Conservation (phyloP, 37 sponge, comb jelly and placozoan species). For the Hormiphora californensis region DNA sequence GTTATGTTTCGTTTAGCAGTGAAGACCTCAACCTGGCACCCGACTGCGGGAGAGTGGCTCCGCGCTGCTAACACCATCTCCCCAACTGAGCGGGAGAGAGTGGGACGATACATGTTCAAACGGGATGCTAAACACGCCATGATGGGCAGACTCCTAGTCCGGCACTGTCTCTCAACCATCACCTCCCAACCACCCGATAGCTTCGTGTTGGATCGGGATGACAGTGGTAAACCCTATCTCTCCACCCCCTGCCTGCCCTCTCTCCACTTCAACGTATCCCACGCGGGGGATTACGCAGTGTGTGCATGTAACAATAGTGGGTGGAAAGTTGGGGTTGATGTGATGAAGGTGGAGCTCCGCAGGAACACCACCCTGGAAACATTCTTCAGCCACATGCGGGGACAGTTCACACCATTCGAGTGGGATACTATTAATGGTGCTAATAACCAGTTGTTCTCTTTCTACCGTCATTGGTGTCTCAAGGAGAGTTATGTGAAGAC, state of each 20-base stretch:
- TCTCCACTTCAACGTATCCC: constrained; percentile 73
- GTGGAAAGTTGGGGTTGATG: constrained; percentile 81
- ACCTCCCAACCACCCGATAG: background rate
- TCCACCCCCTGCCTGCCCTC: background rate
- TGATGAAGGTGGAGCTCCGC: constrained; percentile 68
- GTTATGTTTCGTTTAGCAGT: background rate
- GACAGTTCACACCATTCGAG: constrained; percentile 73
- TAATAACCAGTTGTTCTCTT: background rate
- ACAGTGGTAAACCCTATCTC: constrained; percentile 22
- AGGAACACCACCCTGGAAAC: constrained; percentile 57
- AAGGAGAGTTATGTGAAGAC: constrained; percentile 93
- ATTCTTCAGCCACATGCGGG: constrained; percentile 76
- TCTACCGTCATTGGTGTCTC: constrained; percentile 62
- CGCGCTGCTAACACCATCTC: constrained; percentile 8
- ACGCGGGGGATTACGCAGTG: constrained; percentile 62
- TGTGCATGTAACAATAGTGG: constrained; percentile 11
- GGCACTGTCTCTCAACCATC: background rate
- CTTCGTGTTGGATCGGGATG: background rate
- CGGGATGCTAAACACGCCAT: constrained; percentile 40
- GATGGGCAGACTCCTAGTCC: background rate
- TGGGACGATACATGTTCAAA: constrained; percentile 29
- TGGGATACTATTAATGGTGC: background rate
- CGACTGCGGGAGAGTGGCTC: constrained; percentile 5
- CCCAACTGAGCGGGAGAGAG: background rate
- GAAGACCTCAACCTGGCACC: constrained; percentile 52